These are phyloP conservation scores for Adela reaumurella DNA, from an alignment of 2,888 invertebrate species.

Conservation along the genomic window DNA sequence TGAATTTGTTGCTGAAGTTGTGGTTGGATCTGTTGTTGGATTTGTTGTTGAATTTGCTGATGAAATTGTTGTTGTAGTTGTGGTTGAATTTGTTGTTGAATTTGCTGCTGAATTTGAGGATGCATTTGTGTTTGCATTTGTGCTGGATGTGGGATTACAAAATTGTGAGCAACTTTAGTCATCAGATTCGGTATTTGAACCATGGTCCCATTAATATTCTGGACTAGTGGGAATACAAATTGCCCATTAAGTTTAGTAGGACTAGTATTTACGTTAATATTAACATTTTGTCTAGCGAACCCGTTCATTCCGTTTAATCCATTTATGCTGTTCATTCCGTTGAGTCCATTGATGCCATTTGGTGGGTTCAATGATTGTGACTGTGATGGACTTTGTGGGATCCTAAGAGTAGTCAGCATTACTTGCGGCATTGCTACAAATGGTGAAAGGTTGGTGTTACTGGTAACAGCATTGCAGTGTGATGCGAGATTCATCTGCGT, in stretches of 20 bases:
- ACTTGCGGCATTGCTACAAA: conserved; percentile 51
- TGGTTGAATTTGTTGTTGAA: no score
- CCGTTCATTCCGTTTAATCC: conserved; percentile 27
- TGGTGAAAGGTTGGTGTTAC: conserved; percentile 38
- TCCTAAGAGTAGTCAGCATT: conserved; percentile 54
- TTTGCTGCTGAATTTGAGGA: no score
- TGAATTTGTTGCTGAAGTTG: no score
- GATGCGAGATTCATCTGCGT: conserved; percentile 43
- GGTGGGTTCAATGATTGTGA: conserved; percentile 34
- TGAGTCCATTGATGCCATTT: conserved; percentile 28
- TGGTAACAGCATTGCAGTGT: conserved; percentile 35
- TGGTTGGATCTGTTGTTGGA: no score
- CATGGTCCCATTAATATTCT: conserved; percentile 55
- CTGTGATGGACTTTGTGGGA: conserved; percentile 48
- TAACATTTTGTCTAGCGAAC: conserved; percentile 38
- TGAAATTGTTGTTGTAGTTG: conserved; percentile 24
- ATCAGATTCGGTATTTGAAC: conserved; percentile 62
- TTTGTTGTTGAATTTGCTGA: conserved; percentile 39
- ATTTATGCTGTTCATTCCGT: not conserved
- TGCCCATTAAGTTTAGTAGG: conserved; percentile 48
- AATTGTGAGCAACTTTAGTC: conserved; percentile 54
- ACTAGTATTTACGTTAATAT: conserved; percentile 38
- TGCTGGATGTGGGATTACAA: conserved; percentile 38
- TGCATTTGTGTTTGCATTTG: conserved; percentile 31
- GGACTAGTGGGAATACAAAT: conserved; percentile 59